A percentile compares a stretch with the other conserved stretches of the same genome.
Conservation (phyloP, 2,113 vertebrate genomes). For the Elephas maximus region DNA sequence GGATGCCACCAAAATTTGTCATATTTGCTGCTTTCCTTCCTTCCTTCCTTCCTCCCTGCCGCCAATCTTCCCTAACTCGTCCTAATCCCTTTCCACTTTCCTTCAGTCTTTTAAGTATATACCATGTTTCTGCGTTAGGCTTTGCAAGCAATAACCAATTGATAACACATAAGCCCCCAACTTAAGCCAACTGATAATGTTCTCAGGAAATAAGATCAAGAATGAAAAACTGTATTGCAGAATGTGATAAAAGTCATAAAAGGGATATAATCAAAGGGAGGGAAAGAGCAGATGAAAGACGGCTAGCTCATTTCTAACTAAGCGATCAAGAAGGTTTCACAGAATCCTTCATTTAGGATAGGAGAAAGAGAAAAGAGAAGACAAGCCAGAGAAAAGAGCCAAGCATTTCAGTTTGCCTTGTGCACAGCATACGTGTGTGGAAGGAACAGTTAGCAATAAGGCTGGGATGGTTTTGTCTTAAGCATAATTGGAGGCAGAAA, state of each 20-base stretch:
- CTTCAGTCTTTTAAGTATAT: neutral
- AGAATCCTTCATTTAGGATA: neutral
- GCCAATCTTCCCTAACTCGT: no score
- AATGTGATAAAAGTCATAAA: neutral
- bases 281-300: neutral
- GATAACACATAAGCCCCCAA: neutral
- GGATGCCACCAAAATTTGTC: neutral
- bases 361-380: neutral
- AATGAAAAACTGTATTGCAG: neutral
- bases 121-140: neutral
- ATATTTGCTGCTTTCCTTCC: neutral
- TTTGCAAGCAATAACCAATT: neutral
- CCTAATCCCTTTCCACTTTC: accelerated
- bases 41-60: neutral
- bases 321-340: neutral
- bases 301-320: neutral
- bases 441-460: neutral
- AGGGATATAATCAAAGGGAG: neutral
- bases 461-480: neutral
- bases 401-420: accelerated
- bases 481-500: neutral
- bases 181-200: neutral
- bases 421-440: accelerated
- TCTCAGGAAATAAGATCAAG: neutral
- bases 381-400: neutral